Conservation (phyloP, 2,113 vertebrate genomes). For the Mystacornis crossleyi region DNA sequence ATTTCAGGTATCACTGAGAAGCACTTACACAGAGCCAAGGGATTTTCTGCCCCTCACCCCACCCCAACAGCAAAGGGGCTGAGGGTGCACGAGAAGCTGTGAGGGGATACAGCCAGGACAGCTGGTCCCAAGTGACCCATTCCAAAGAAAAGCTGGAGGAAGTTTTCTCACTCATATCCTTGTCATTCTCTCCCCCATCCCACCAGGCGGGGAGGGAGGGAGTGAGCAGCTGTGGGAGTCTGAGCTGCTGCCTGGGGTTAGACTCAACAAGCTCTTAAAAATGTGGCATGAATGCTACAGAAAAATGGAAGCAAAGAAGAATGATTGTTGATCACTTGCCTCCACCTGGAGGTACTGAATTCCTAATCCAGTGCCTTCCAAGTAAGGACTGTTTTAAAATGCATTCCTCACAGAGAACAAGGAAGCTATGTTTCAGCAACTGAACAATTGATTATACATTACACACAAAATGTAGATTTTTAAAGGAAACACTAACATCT, state of each 20-base stretch:
- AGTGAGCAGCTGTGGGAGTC: neutral
- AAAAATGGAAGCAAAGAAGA: neutral
- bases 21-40: neutral
- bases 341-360: neutral
- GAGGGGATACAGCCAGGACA: neutral
- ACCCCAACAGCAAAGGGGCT: neutral
- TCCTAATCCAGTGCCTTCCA: neutral
- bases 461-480: neutral
- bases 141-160: neutral
- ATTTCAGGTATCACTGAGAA: neutral
- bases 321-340: neutral
- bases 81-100: neutral
- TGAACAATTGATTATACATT: neutral
- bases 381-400: neutral
- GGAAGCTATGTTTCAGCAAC: conserved; percentile 9
- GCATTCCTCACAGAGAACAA: conserved; percentile 1
- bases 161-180: neutral
- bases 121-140: neutral
- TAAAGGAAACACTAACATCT: conserved; percentile 1
- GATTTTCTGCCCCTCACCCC: neutral
- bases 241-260: neutral
- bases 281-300: neutral
- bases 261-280: neutral
- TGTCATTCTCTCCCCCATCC: neutral
- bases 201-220: neutral